A percentile compares a stretch with the other conserved stretches of the same genome.
Evolutionary conservation across 2,797 vertebrate genomes (phyloP).

Genomic region (Myotis findleyi): DNA sequence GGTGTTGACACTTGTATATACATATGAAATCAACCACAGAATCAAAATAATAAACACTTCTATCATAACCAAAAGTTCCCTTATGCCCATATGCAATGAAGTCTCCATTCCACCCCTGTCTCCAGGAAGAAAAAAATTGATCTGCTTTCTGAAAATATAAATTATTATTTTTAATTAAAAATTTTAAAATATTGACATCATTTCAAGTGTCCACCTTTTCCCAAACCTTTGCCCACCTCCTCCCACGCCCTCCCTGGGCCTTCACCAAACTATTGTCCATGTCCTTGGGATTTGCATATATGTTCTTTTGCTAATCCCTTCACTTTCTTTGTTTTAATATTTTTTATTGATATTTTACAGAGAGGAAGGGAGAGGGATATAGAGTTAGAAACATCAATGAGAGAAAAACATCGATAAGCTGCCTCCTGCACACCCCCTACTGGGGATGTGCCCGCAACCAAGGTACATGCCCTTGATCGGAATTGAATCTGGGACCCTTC

Average conservation of each 20-base stretch:
- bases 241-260: background rate
- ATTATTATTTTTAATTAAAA: background rate
- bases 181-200: background rate
- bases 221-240: background rate
- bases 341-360: too few relatives aligned
- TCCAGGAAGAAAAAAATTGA: background rate
- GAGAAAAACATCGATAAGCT: too few relatives aligned
- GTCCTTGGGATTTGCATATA: background rate
- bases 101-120: background rate
- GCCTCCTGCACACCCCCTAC: too few relatives aligned
- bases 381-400: too few relatives aligned
- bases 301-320: background rate
- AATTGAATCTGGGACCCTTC: too few relatives aligned
- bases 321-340: background rate
- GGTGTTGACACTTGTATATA: background rate
- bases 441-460: too few relatives aligned
- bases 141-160: background rate
- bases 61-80: background rate
- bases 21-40: background rate
- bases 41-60: slow-evolving; percentile 11
- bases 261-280: background rate
- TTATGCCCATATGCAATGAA: background rate
- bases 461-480: too few relatives aligned
- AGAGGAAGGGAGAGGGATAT: too few relatives aligned
- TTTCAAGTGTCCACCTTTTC: background rate